phyloP scores from a whole-genome alignment of 2,113 vertebrate species.

The Echinops telfairi region DNA sequence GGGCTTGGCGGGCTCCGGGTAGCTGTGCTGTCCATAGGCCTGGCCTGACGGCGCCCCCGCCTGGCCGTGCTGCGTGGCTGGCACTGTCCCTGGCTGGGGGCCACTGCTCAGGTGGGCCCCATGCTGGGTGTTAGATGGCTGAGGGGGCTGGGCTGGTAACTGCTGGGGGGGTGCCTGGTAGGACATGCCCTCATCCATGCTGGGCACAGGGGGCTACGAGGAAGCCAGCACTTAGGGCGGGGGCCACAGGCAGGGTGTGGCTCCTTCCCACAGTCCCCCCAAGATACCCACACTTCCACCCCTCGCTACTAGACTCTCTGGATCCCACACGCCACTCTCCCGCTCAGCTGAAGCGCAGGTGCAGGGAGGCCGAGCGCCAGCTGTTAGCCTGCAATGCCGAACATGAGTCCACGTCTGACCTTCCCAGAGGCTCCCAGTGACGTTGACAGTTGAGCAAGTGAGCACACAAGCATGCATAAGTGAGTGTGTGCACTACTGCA shows the following conservation, averaged over 20 bases:
- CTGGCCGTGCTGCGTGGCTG: slow-evolving; percentile 84
- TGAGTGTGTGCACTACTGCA: too few species aligned
- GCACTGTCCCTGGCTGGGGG: slow-evolving; percentile 78
- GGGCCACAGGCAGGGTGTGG: not conserved
- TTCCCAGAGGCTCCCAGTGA: too few species aligned
- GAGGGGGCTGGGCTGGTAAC: slow-evolving; percentile 76
- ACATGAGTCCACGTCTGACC: too few species aligned
- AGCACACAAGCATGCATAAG: too few species aligned
- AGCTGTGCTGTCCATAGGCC: slow-evolving; percentile 87
- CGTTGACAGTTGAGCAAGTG: too few species aligned
- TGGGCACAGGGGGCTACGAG: slow-evolving; percentile 83
- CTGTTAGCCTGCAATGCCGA: too few species aligned
- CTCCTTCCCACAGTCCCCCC: not conserved
- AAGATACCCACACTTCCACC: fast-evolving
- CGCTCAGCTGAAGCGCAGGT: too few species aligned
- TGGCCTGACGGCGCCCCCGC: slow-evolving; percentile 84
- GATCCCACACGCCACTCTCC: fast-evolving
- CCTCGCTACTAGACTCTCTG: not conserved
- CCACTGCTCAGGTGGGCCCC: slow-evolving; percentile 69
- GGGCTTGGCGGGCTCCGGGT: slow-evolving; percentile 82
- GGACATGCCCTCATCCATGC: slow-evolving; percentile 86
- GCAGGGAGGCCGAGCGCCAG: too few species aligned
- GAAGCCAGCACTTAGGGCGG: not conserved
- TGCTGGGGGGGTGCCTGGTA: slow-evolving; percentile 81
- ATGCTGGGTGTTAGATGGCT: slow-evolving; percentile 79